A percentile compares a stretch with the other conserved stretches of the same genome.
Conservation (phyloP, 2,888 invertebrate genomes). For the Pristionchus exspectatus region DNA sequence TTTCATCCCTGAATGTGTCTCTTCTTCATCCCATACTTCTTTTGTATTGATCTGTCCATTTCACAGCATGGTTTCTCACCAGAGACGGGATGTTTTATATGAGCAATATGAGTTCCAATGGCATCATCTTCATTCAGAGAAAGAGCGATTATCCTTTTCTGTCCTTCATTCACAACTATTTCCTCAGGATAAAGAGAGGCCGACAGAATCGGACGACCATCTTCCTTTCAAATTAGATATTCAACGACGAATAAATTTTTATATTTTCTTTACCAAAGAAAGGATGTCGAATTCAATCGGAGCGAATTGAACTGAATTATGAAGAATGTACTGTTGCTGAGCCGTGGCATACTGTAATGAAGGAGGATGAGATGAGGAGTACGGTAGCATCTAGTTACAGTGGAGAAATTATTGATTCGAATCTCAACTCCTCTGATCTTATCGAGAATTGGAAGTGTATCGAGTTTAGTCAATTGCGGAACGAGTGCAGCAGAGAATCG, state of each 20-base stretch:
- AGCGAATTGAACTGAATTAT: conserved; percentile 72
- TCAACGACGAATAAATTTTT: background rate
- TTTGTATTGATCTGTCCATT: background rate
- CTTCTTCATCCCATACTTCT: background rate
- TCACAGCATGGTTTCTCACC: conserved; percentile 59
- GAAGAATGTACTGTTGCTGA: conserved; percentile 74
- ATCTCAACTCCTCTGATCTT: conserved; percentile 67
- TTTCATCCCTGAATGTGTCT: conserved; percentile 63
- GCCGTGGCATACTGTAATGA: conserved; percentile 59
- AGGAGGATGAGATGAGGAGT: background rate
- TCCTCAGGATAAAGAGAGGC: conserved; percentile 74
- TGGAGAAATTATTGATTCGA: conserved; percentile 68
- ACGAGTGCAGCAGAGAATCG: conserved; percentile 77
- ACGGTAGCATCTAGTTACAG: conserved; percentile 59
- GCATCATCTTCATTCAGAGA: conserved; percentile 64
- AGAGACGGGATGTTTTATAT: conserved; percentile 75
- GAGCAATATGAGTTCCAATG: conserved; percentile 64
- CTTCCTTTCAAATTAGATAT: background rate
- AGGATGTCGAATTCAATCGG: conserved; percentile 75
- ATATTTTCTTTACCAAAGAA: conserved; percentile 43
- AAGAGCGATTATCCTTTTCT: conserved; percentile 62
- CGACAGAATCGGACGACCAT: conserved; percentile 55
- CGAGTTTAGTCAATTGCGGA: conserved; percentile 75
- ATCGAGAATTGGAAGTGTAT: conserved; percentile 70
- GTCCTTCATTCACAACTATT: conserved; percentile 72